Base-by-base conservation (phyloP, 2,797 vertebrate species). In the Chanos chanos region DNA sequence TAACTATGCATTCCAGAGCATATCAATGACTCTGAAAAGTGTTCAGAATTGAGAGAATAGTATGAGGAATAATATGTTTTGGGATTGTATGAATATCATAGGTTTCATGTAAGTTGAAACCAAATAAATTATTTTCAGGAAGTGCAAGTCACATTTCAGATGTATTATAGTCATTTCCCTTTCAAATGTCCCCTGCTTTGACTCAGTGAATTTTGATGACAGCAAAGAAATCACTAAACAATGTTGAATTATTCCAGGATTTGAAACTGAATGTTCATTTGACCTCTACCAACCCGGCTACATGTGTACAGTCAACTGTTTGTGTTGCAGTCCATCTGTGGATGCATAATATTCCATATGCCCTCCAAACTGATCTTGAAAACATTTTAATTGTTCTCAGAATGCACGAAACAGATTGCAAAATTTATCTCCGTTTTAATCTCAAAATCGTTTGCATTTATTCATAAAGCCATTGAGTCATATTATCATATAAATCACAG, bases 401-500 rank as follows among this genome's bases (percentile, higher is more conserved):
- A 62, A 64, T 60, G 60, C 36, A 27, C 49, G n/a, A 19, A 64
- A 55, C 47, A 36, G 47, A 41, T 49, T 36, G 25, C 31, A 10
- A 64, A 48, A 63, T 59, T 50, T 68, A 61, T 70, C 63, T 53
- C 52, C 41, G 54, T 68, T 74, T 68, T 60, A 60, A 71, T 74
- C 61, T 65, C 53, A 55, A 60, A 68, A 65, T 63, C 57, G 39
- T 59, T 64, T 76, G 59, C 56, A 69, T 76, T 72, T 72, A 78
- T 76, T 69, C 64, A 72, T 75, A 66, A 77, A 72, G 52, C 67
- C 59, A 61, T 61, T 69, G 61, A 66, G 62, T 55, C 36, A 33
- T 68, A 77, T 77, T 77, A 77, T 77, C 72, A 75, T 77, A 72
- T 71, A 72, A 73, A 77, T 75, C 63, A 71, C 61, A 31, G 54